Evolutionary conservation across 2,888 invertebrate genomes (phyloP), one percentile per base, ranked within the genome.

Genomic region (Torymus aiolomorphi): DNA sequence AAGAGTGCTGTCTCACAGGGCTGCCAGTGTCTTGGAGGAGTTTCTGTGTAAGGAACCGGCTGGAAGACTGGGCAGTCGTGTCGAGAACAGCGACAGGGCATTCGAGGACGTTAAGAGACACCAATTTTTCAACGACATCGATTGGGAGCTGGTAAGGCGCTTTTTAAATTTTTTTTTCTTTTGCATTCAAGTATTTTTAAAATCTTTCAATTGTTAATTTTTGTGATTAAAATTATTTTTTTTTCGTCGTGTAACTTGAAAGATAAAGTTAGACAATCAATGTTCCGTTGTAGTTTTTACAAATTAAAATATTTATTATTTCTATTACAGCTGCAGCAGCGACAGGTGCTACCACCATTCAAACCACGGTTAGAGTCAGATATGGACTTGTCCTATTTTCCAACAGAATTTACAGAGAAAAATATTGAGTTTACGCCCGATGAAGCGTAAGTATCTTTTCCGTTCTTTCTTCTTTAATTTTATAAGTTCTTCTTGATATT

Each of bases 321-420:
- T 24, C 2, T 82, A 80, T 86, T 91, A 83, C 92, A 98, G 97
- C 92, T 99, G 92, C 98, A 98, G 91, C 96, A 96, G 91, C 98
- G 98, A 92, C 98, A 98, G 92, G 97, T 99, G 89, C 94, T 96
- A 83, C 99, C 99, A 80, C 99, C 99, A 84, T 99, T 98, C 92
- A 97, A 97, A 92, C 99, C 99, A 86, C 94, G 96, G 85, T 94
- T 99, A 91, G 96, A 97, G 90, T 96, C 96, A 81, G 99, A 99
- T 91, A 93, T 98, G 82, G 99, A 99, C 93, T 94, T 99, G 90
- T 98, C 98, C 88, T 98, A 99, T 93, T 99, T 99, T 94, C 99
- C 99, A 89, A 98, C 98, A 2, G 98, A 98, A 92, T 99, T 99
- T 93, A 99, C 98, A 85, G 97, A 97, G 91, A 98, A 99, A 91